A percentile compares a stretch with the other conserved stretches of the same genome.
Conservation (phyloP, 2,888 invertebrate genomes). For the Xestia c-nigrum region DNA sequence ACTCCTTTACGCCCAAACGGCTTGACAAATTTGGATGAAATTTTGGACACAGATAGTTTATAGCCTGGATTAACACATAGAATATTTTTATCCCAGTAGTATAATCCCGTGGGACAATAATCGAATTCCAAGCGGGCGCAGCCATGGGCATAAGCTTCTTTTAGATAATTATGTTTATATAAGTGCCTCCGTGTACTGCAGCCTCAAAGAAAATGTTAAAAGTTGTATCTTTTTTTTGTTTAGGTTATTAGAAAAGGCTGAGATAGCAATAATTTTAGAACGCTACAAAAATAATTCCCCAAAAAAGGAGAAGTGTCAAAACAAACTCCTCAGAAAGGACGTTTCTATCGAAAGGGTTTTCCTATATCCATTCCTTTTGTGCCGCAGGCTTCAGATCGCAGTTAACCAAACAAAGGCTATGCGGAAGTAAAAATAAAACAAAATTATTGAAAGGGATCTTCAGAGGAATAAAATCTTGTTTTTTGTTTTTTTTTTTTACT, state of each 20-base stretch:
- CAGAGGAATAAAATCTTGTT: background rate
- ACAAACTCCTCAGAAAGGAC: background rate
- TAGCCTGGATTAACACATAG: too few relatives aligned
- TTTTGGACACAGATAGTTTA: too few relatives aligned
- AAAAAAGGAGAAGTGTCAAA: background rate
- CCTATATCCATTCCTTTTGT: background rate
- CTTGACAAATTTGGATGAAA: too few relatives aligned
- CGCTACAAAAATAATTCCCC: background rate
- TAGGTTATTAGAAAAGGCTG: too few relatives aligned
- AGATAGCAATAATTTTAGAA: background rate
- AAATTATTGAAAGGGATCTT: background rate
- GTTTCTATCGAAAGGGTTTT: background rate
- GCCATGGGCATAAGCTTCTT: too few relatives aligned
- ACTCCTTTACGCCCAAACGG: too few relatives aligned
- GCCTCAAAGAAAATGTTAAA: background rate
- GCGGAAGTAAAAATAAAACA: conserved; percentile 19
- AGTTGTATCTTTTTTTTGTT: too few relatives aligned
- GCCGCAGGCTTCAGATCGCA: background rate
- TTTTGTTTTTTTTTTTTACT: background rate
- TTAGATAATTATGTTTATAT: background rate
- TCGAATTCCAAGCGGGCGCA: too few relatives aligned
- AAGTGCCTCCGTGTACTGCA: background rate
- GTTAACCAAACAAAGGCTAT: background rate
- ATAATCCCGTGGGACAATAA: too few relatives aligned
- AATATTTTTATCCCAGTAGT: too few relatives aligned